Base-by-base conservation (phyloP, 2,888 invertebrate species). In the Drosophila atripex region DNA sequence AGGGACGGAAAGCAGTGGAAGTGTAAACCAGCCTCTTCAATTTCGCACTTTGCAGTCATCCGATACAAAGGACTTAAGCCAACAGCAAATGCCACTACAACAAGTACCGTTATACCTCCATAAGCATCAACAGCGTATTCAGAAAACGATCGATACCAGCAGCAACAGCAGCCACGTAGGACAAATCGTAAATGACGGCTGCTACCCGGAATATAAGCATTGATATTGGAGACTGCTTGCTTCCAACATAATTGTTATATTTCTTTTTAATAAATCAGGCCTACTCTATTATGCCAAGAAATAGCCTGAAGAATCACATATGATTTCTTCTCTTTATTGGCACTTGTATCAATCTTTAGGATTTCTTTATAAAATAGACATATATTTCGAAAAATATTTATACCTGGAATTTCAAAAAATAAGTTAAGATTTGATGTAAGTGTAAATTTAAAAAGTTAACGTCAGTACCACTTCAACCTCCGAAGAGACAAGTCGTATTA, bases 141-240 rank as follows among this genome's bases (percentile, higher is more conserved):
- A 89, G 75, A 89, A 89, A 90, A 90, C 90, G 90, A 90, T 90
- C 90, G 91, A 90, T 91, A 89, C 90, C 88, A 90, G 90, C 90
- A 89, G 89, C 90, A 89, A 88, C 89, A 89, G 89, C 89, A 90
- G 88, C 87, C 90, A 91, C 90, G 90, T 90, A 90, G 91, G 90
- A 91, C 92, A 92, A 93, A 92, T 91, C 93, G 92, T 92, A 93
- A 93, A 93, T 93, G 93, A 92, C 90, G 93, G 93, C 88, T 93
- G 93, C 83, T 94, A 94, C 92, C 94, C 95, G 91, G 95, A 95
- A 93, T 95, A 95, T 93, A 95, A 94, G 93, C 95, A 95, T 94
- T 95, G 94, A 94, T 94, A 91, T 90, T 91, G 89, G 74, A 75
- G 54, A 64, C 64, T 56, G 56, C 57, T 32, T 56, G 16, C 11